These are phyloP conservation scores for Micrastur ruficollis DNA, from an alignment of 2,797 vertebrate species.

Conservation along the genomic window DNA sequence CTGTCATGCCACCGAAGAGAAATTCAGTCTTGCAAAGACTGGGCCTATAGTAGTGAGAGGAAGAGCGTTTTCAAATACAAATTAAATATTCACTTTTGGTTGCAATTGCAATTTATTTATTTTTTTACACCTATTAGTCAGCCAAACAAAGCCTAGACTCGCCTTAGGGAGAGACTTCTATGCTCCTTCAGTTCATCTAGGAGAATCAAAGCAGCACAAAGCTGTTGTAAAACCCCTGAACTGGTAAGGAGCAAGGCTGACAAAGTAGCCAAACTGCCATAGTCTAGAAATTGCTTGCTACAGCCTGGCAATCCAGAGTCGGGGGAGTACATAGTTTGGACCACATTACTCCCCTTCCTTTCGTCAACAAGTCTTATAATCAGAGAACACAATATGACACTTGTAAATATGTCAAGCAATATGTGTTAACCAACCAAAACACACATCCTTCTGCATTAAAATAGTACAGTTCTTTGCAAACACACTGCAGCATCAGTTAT, in stretches of 20 bases:
- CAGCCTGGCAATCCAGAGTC: background rate
- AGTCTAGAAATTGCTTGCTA: background rate
- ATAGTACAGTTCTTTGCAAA: background rate
- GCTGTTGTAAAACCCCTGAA: background rate
- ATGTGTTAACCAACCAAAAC: background rate
- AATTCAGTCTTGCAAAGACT: background rate
- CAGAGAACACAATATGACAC: background rate
- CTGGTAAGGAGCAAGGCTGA: background rate
- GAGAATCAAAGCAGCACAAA: background rate
- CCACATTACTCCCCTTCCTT: background rate
- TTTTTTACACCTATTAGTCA: background rate
- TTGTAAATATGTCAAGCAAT: background rate
- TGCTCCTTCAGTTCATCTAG: background rate
- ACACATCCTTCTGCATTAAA: background rate
- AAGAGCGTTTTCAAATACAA: background rate
- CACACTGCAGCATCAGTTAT: background rate
- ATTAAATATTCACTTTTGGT: background rate
- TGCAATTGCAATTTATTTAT: background rate
- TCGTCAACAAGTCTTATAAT: background rate
- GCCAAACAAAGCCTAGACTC: background rate
- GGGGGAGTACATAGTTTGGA: background rate
- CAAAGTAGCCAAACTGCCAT: background rate
- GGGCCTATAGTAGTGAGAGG: background rate
- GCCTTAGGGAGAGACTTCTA: background rate
- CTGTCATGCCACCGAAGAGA: accelerated